Conservation (phyloP, 2,113 vertebrate genomes). For the Arenaria interpres region DNA sequence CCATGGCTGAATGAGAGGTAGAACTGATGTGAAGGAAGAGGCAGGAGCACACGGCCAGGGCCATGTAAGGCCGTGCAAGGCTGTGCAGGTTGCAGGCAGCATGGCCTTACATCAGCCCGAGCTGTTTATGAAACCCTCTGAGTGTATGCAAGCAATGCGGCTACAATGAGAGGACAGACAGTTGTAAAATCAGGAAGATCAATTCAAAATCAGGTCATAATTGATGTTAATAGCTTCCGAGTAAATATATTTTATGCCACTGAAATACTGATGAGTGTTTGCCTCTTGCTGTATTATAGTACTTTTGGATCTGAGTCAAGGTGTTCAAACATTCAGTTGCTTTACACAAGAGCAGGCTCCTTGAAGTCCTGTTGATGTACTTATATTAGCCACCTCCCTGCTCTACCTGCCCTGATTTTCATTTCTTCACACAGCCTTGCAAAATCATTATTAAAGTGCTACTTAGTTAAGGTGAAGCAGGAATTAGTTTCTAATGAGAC, state of each 20-base stretch:
- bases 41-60: background rate
- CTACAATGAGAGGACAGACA: background rate
- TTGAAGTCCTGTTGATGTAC: background rate
- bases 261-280: background rate
- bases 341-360: background rate
- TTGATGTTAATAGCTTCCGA: background rate
- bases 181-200: background rate
- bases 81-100: background rate
- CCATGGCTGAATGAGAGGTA: background rate
- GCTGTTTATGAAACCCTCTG: background rate
- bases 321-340: background rate
- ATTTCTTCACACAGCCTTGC: conserved; percentile 8
- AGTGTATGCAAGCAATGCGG: background rate
- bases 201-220: background rate
- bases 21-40: background rate
- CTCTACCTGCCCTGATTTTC: background rate
- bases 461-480: background rate
- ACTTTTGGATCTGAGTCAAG: background rate
- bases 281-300: background rate
- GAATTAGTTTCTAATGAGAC: background rate
- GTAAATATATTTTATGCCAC: background rate
- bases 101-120: background rate
- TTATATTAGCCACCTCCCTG: background rate
- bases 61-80: too few species aligned
- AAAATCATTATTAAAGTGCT: background rate